Base-by-base conservation (phyloP, 2,113 vertebrate genomes). In the Procavia capensis region DNA sequence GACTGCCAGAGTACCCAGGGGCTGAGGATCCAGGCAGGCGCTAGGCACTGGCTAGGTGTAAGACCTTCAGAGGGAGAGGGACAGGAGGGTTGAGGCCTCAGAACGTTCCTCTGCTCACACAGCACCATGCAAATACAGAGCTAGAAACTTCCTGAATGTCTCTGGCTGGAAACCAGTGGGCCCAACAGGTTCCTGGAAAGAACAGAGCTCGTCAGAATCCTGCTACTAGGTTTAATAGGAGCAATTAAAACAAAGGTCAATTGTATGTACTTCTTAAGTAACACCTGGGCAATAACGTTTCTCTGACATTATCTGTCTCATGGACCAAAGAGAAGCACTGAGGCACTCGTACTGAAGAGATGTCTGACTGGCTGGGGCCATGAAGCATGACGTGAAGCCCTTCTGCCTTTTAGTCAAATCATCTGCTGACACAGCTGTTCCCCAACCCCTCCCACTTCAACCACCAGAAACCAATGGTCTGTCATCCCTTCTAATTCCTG, bases 61-160 rank as follows among this genome's bases (percentile, higher is more conserved):
- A 83, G 29, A 2, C 84, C 83, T 68, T 78, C 63, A 10, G 6
- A 9, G 4, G 59, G 39, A 61, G 31, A 36, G 4, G 31, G 9
- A 11, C 1, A 1, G 1, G 27, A 27, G 4, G 22, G 13, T 14
- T 29, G 22, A 43, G 79, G 47, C 76, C 29, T 59, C 78, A 27
- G 31, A 36, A 19, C 1, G 11, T 10, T 83, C 83, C 64, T 61
- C 3, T 20, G 59, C 95, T 99, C 97, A 99, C 57, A 97, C 97
- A 29, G 98, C 98, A 93, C 99, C 99, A 0, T 99, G 98, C 83
- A 99, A 97, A 98, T 99, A 99, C 91, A 99, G 98, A 34, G 99
- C 98, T 98, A 99, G 98, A 98, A 99, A 99, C 98, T 99, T 99
- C 97, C 95, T 98, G 98, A 99, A 99, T 9, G 98, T 99, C 94